Base-by-base conservation (phyloP, 2,888 invertebrate genomes). In the Serrognathus titanus region DNA sequence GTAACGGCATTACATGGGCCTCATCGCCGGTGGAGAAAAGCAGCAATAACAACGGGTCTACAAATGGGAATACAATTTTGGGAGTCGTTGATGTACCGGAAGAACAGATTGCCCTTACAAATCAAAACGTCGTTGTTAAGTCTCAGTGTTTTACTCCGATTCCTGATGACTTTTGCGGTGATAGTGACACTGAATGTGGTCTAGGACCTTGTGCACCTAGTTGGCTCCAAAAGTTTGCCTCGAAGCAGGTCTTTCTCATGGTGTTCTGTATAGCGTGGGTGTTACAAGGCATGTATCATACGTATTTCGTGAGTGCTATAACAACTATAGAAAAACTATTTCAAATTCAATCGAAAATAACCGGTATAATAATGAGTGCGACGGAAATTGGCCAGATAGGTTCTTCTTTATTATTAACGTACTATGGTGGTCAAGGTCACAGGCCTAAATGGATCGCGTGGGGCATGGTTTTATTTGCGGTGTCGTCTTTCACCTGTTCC, bases 371-470 rank as follows among this genome's bases (percentile, higher is more conserved):
- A 67, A 84, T 95, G 82, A 92, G 92, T 66, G 93, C 94, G 63
- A 94, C 93, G 13, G 94, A 95, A 79, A 90, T 95, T 72, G 95
- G 95, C 0, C 94, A 94, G 79, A 94, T 95, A 69, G 90, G 92
- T 62, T 94, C 94, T 45, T 91, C 94, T 53, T 80, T 95, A 69
- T 80, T 94, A 69, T 79, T 95, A 66, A 93, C 94, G 36, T 95
- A 95, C 74, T 88, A 91, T 74, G 94, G 93, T 9, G 94, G 94
- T 6, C 89, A 93, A 65, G 94, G 94, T 7, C 94, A 95, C 79
- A 82, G 94, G 66, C 95, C 95, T 50, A 87, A 92, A 63, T 94
- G 94, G 94, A 95, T 95, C 69, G 94, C 92, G 51, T 90, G 91
- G 81, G 93, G 94, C 36, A 94, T 94, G 91, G 83, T 93, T 46